A percentile compares a stretch with the other conserved stretches of the same genome.
Conservation (phyloP, 2,113 vertebrate species). For the Tenebrosternarchus preto region DNA sequence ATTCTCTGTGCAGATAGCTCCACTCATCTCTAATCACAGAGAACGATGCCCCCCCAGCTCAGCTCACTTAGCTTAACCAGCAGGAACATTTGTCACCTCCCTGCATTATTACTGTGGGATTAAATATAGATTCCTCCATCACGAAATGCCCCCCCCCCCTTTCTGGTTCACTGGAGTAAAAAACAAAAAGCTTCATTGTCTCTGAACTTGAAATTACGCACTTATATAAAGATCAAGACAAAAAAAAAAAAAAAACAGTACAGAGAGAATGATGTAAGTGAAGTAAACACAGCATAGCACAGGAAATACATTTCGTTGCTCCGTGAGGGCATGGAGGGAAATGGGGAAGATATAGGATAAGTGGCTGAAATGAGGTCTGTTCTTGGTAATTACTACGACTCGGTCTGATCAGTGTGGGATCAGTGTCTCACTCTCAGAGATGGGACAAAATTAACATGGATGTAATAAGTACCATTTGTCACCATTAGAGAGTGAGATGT, state of each 20-base stretch:
- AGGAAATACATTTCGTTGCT: neutral
- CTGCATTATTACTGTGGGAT: constrained; percentile 14
- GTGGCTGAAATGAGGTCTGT: constrained; percentile 79
- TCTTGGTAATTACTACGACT: constrained; percentile 90
- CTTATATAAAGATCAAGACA: neutral
- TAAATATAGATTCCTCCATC: constrained; percentile 30
- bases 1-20: constrained; percentile 12
- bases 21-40: constrained; percentile 45
- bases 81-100: constrained; percentile 21
- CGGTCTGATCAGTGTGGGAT: constrained; percentile 87
- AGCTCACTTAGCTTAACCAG: constrained; percentile 38
- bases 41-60: constrained; percentile 15
- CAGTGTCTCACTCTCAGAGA: constrained; percentile 91
- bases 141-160: neutral
- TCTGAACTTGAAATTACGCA: neutral
- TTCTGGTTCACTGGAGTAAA: neutral
- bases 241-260: neutral
- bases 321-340: neutral
- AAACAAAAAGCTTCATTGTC: neutral
- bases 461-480: constrained; percentile 96
- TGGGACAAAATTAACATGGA: constrained; percentile 88
- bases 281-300: neutral
- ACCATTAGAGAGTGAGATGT: constrained; percentile 85
- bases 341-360: constrained; percentile 26
- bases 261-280: neutral